Base-by-base conservation (phyloP, 1,140 invertebrate species). In the Drosophila jambulina region DNA sequence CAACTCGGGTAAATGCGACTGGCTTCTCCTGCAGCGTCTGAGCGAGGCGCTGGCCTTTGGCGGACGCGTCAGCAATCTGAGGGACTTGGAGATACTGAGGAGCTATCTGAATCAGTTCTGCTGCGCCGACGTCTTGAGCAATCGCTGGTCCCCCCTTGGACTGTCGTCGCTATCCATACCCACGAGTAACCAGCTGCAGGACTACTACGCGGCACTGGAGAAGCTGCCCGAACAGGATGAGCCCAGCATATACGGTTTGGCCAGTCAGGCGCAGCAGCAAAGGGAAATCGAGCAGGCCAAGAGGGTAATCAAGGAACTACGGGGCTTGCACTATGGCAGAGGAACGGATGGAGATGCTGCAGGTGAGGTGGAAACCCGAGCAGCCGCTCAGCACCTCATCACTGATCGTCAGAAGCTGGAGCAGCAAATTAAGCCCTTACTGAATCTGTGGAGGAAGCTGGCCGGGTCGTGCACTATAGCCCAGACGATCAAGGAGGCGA, bases 1-100 rank as follows among this genome's bases (percentile, higher is more conserved):
- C n/a, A 85, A 86, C n/a, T 78, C 58, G 8, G 69, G 78, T 2
- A 78, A 56, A 43, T 77, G 68, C 54, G 32, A 96, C 74, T 99
- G 97, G 97, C 94, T 95, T 53, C 95, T 95, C 70, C 93, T 98
- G 42, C 96, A 96, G 79, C 97, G 97, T 9, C 93, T 99, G 6
- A 95, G 96, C 86, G 96, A 97, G 80, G 95, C 96, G 59, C 96
- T 97, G 0, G 96, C 98, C 62, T 99, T 98, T 88, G 98, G 98
- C 2, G 98, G 98, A 2, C 93, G 97, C 45, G 94, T 99, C 9
- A 97, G 98, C 90, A 97, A 98, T 80, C 91, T 94, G 9, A 96
- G 96, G 90, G 98, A 99, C 93, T 92, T 95, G 57, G 93, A 95
- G 48, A 96, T 98, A 3, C 91, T 99, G 25, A 93, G 94, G 13